A percentile compares a stretch with the other conserved stretches of the same genome.
Evolutionary conservation across 2,797 vertebrate genomes (phyloP).

Genomic region (Antrozous pallidus): DNA sequence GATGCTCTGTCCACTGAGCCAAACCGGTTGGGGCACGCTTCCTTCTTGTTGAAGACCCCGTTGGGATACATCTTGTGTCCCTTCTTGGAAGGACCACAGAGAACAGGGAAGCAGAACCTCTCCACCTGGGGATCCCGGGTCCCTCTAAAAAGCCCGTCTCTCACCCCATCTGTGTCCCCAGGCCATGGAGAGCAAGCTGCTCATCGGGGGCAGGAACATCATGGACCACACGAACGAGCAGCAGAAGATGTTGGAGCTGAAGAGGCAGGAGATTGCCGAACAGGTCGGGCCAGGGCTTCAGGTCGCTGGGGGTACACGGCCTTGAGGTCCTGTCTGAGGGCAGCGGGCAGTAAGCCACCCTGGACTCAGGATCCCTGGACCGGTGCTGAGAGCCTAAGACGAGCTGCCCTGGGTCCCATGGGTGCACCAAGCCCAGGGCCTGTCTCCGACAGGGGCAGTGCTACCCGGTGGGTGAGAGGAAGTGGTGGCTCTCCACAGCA

Average conservation of each 20-base stretch:
- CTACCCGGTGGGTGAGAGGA: not conserved
- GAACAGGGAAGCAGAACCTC: not conserved
- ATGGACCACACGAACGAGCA: conserved; percentile 98
- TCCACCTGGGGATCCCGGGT: not conserved
- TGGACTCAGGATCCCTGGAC: not conserved
- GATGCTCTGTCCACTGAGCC: too few relatives aligned
- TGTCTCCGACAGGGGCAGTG: not conserved
- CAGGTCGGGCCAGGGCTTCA: conserved; percentile 83
- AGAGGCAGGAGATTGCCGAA: conserved; percentile 93
- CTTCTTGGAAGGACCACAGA: not conserved
- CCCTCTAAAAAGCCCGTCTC: not conserved
- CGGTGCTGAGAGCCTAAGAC: not conserved
- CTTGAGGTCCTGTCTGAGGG: not conserved
- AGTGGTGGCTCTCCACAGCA: not conserved
- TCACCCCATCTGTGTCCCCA: conserved; percentile 68
- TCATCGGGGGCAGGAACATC: conserved; percentile 95
- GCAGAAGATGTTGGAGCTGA: conserved; percentile 95
- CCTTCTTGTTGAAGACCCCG: not conserved
- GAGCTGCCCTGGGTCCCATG: not conserved
- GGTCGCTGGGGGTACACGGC: not conserved
- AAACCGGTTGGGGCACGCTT: too few relatives aligned
- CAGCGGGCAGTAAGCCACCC: fast-evolving
- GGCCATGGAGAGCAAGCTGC: conserved; percentile 97
- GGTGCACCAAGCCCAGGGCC: not conserved
- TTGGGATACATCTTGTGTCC: not conserved